Evolutionary conservation across 2,113 vertebrate genomes (phyloP).

Genomic region (Nanorana parkeri): DNA sequence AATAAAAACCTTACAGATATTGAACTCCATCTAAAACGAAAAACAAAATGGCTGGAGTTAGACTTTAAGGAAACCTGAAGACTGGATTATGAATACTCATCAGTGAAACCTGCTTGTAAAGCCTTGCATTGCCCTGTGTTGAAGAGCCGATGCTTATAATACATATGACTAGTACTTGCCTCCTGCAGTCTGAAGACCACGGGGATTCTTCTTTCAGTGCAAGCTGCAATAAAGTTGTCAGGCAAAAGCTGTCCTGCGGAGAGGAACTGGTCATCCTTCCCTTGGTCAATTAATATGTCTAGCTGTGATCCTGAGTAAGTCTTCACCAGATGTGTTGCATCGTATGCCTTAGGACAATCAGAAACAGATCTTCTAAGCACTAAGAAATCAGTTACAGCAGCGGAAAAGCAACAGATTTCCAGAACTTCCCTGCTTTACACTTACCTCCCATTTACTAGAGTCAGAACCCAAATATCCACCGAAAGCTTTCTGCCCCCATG

Average conservation of each 20-base stretch:
- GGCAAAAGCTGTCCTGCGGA: slow-evolving; percentile 89
- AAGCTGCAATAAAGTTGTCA: slow-evolving; percentile 92
- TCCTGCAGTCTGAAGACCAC: slow-evolving; percentile 92
- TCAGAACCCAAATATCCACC: slow-evolving; percentile 89
- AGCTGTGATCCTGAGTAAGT: slow-evolving; percentile 82
- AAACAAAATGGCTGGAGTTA: no score
- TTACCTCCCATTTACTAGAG: slow-evolving; percentile 89
- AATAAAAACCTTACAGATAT: no score
- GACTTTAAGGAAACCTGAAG: no score
- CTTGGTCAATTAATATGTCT: slow-evolving; percentile 95
- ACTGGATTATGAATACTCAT: neutral
- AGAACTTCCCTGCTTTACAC: slow-evolving; percentile 23
- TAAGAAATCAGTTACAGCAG: neutral
- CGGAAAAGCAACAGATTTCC: neutral
- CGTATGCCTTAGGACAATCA: slow-evolving; percentile 76
- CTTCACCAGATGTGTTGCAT: slow-evolving; percentile 84
- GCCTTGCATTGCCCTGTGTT: no score
- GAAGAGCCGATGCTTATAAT: no score
- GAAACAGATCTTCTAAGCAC: neutral
- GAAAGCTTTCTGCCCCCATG: slow-evolving; percentile 96
- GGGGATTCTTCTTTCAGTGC: slow-evolving; percentile 87
- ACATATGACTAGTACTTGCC: slow-evolving; percentile 71
- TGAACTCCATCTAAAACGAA: no score
- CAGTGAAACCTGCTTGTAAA: no score
- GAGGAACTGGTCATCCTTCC: slow-evolving; percentile 93